phyloP scores from a whole-genome alignment of 2,888 invertebrate species.

The Aquatica leii region DNA sequence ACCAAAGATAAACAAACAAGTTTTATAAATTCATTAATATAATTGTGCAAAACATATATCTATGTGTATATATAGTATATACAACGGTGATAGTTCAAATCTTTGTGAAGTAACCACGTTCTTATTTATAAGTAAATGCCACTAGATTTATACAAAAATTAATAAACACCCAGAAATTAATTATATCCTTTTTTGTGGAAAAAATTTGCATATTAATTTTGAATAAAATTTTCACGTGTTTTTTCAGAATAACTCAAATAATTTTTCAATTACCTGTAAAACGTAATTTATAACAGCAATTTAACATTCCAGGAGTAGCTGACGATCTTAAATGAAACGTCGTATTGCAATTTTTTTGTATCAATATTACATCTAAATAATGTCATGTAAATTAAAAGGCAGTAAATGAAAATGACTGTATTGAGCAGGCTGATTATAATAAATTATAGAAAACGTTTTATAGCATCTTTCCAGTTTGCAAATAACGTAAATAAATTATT shows the following conservation, averaged over 20 bases:
- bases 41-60: constrained; percentile 17
- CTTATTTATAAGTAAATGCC: constrained; percentile 1
- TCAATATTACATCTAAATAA: constrained; percentile 1
- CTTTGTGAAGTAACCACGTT: not conserved
- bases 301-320: constrained; percentile 42
- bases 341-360: constrained; percentile 6
- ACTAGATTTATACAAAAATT: constrained; percentile 17
- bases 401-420: constrained; percentile 13
- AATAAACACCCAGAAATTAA: constrained; percentile 36
- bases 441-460: no score
- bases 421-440: constrained; percentile 37
- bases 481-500: no score
- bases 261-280: constrained; percentile 49
- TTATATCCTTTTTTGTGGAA: constrained; percentile 29
- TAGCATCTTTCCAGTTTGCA: no score
- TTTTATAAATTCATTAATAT: constrained; percentile 16
- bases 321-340: constrained; percentile 18
- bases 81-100: constrained; percentile 10
- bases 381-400: constrained; percentile 3
- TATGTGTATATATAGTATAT: no score
- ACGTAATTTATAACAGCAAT: constrained; percentile 48
- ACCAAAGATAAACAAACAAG: not conserved
- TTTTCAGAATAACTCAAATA: constrained; percentile 45
- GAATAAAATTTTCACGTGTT: constrained; percentile 50
- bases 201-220: constrained; percentile 41